Evolutionary conservation across 2,113 vertebrate genomes (phyloP), one percentile per base, ranked within the genome.

Genomic region (Aspidoscelis tigris): DNA sequence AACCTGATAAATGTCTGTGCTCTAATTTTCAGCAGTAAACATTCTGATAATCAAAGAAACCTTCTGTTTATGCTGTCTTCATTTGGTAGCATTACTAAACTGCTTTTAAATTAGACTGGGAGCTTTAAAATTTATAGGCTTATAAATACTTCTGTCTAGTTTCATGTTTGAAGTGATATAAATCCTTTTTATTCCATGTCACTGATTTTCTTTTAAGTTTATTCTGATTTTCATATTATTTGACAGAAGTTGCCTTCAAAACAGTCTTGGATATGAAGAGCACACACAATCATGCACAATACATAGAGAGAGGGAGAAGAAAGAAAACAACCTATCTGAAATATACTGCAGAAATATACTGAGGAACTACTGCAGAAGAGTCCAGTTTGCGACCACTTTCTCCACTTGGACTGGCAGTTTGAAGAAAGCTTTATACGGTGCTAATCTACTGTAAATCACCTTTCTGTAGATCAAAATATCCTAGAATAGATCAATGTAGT

Each of bases 1-100:
- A 8, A 21, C 75, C 64, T 89, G 83, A 91, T 90, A 94, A 90
- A 84, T 91, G 84, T 41, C 39, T 87, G 64, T 73, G 41, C 43
- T 92, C 80, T 94, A 89, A 94, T 93, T 95, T 94, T 93, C 82
- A 92, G 88, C 90, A 90, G 87, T 76, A 93, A 94, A 92, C 89
- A 92, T 64, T 91, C 86, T 83, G 69, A 81, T 92, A 94, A 94
- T 94, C 90, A 93, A 90, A 91, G 78, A 26, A 95, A 88, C 68
- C 55, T 91, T 92, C 81, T 88, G 86, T 90, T 92, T 93, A 87
- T 91, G 83, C 78, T 89, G 66, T 87, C 77, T 61, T 90, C 84
- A 88, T 88, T 90, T 91, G 78, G 72, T 80, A 93, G 20, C 78
- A 84, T 87, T 75, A 90, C 86, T 58, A 81, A 93, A 89, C 88